Evolutionary conservation across 2,797 vertebrate genomes (phyloP).

Genomic region (Morus bassanus): DNA sequence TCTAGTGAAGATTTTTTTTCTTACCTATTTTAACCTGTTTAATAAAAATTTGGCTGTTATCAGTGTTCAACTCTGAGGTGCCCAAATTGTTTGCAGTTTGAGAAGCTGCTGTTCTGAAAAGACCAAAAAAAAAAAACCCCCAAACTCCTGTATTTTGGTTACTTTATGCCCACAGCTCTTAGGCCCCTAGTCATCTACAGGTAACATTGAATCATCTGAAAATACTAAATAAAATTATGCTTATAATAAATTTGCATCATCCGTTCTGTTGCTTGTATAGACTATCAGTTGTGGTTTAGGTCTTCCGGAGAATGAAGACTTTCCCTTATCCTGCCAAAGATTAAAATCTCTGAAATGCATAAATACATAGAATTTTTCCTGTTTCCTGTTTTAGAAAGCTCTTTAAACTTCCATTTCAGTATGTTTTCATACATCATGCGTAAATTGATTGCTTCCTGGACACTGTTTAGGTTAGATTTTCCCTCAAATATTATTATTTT

Average conservation of each 20-base stretch:
- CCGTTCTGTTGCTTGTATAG: background rate
- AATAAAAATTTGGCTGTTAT: background rate
- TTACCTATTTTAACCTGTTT: background rate
- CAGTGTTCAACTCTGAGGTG: background rate
- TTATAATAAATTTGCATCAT: background rate
- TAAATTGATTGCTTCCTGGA: constrained; percentile 16
- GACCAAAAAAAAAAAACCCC: background rate
- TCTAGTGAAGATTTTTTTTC: background rate
- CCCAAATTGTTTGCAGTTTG: background rate
- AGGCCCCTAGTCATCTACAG: background rate
- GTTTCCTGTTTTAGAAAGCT: background rate
- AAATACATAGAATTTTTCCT: background rate
- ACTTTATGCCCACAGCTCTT: background rate
- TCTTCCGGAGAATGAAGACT: background rate
- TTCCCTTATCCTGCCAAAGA: background rate
- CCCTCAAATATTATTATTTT: background rate
- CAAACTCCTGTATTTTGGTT: background rate
- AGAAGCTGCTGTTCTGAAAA: background rate
- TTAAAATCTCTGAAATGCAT: background rate
- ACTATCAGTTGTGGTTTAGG: background rate
- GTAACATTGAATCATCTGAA: background rate
- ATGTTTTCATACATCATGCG: background rate
- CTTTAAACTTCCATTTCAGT: background rate
- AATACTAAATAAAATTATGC: background rate
- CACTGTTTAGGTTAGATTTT: background rate